Conservation (phyloP, 1,140 invertebrate genomes). For the Cydia splendana region DNA sequence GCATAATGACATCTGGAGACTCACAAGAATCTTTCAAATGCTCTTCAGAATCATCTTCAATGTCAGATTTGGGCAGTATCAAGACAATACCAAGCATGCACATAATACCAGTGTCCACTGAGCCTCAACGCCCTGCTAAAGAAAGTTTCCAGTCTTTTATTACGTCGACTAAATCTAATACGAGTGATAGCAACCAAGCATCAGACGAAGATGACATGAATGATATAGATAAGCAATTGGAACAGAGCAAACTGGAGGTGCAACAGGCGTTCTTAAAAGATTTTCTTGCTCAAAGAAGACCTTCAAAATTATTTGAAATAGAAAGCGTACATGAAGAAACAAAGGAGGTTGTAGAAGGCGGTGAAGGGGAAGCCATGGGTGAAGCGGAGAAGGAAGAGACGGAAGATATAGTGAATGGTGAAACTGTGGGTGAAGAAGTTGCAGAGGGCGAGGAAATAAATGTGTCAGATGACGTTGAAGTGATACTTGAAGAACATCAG, state of each 20-base stretch:
- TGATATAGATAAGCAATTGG: constrained; percentile 61
- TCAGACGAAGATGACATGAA: constrained; percentile 51
- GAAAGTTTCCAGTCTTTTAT: constrained; percentile 64
- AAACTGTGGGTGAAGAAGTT: constrained; percentile 36
- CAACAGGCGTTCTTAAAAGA: constrained; percentile 70
- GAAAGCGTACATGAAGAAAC: background rate
- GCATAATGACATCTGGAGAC: background rate
- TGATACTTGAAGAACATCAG: background rate
- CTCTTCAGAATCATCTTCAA: constrained; percentile 42
- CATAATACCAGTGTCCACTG: constrained; percentile 52
- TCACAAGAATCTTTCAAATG: constrained; percentile 51
- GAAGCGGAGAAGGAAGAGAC: constrained; percentile 36
- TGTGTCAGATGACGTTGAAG: background rate
- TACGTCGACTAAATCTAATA: constrained; percentile 58
- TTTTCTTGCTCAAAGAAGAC: constrained; percentile 46
- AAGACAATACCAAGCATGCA: constrained; percentile 68
- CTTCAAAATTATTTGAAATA: constrained; percentile 51
- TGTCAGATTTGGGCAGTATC: constrained; percentile 55
- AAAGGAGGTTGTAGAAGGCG: constrained; percentile 26
- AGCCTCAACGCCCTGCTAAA: constrained; percentile 44
- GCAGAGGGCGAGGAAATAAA: constrained; percentile 37
- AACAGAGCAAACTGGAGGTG: constrained; percentile 65
- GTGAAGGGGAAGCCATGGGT: constrained; percentile 32
- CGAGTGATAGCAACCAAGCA: constrained; percentile 50
- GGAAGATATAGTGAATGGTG: constrained; percentile 30